Evolutionary conservation across 2,888 invertebrate genomes (phyloP).

Genomic region (Euproctis similis): DNA sequence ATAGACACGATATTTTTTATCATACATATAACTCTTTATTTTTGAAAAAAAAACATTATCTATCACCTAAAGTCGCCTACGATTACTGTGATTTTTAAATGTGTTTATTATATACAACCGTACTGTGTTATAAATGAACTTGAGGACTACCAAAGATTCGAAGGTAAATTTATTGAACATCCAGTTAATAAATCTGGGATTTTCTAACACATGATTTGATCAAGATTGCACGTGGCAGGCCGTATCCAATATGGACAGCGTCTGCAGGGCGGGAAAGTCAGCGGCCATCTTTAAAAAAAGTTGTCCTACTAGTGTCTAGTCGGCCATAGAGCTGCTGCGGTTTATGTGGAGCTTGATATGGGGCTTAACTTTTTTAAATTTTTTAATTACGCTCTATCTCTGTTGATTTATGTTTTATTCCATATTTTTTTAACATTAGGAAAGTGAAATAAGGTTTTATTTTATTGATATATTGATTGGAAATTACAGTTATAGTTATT

Average conservation of each 20-base stretch:
- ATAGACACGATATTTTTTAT: no score
- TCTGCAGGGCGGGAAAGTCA: slow-evolving; percentile 42
- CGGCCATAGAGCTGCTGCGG: slow-evolving; percentile 8
- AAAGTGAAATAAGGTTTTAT: slow-evolving; percentile 14
- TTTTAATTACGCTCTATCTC: slow-evolving; percentile 28
- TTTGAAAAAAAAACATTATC: no score
- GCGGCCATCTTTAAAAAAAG: slow-evolving; percentile 60
- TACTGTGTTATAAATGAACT: slow-evolving; percentile 3
- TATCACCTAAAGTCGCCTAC: no score
- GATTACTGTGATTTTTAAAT: background rate
- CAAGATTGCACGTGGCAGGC: slow-evolving; percentile 47
- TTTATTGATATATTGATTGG: slow-evolving; percentile 15
- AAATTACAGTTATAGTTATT: slow-evolving; percentile 13
- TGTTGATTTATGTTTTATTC: slow-evolving; percentile 23
- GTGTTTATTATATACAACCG: slow-evolving; percentile 4
- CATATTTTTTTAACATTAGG: slow-evolving; percentile 13
- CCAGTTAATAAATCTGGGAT: slow-evolving; percentile 29
- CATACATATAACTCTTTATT: no score
- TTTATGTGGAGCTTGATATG: slow-evolving; percentile 19
- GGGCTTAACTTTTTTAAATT: slow-evolving; percentile 23
- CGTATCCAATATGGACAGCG: slow-evolving; percentile 45
- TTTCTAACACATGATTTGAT: slow-evolving; percentile 35
- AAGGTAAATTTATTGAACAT: slow-evolving; percentile 24
- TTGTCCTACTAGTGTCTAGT: slow-evolving; percentile 40
- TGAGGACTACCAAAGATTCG: slow-evolving; percentile 17